Evolutionary conservation across 2,888 invertebrate species (phyloP).

Genomic region (Idaea straminata): DNA sequence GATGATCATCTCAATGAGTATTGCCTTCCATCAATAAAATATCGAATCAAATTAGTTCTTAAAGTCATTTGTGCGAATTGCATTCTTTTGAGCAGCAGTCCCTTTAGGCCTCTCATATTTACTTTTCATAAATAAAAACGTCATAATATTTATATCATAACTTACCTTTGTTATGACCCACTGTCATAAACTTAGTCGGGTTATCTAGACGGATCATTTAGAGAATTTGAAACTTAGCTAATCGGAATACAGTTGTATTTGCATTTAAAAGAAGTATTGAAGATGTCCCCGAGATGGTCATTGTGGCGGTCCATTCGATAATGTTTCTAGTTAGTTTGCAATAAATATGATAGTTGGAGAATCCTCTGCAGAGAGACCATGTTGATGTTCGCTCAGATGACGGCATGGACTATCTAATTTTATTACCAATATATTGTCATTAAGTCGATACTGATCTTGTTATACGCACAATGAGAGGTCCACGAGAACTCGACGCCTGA

Average conservation of each 20-base stretch:
- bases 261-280: slow-evolving; percentile 36
- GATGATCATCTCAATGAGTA: not conserved
- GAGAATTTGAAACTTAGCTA: slow-evolving; percentile 49
- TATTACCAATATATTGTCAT: slow-evolving; percentile 81
- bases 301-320: slow-evolving; percentile 65
- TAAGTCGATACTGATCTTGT: slow-evolving; percentile 80
- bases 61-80: slow-evolving; percentile 50
- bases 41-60: slow-evolving; percentile 7
- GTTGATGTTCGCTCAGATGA: slow-evolving; percentile 68
- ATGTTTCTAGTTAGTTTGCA: slow-evolving; percentile 76
- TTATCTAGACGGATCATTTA: slow-evolving; percentile 51
- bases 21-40: not conserved
- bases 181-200: slow-evolving; percentile 67
- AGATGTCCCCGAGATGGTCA: slow-evolving; percentile 55
- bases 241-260: slow-evolving; percentile 58
- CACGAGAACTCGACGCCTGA: slow-evolving; percentile 51
- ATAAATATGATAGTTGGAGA: slow-evolving; percentile 72
- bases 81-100: slow-evolving; percentile 37
- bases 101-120: slow-evolving; percentile 58
- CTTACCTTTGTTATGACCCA: slow-evolving; percentile 73
- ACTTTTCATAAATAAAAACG: slow-evolving; percentile 77
- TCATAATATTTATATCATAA: slow-evolving; percentile 79
- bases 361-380: slow-evolving; percentile 37
- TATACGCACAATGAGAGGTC: slow-evolving; percentile 77
- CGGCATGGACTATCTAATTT: slow-evolving; percentile 78